A percentile compares a stretch with the other conserved stretches of the same genome.
Conservation (phyloP, 2,888 invertebrate species). For the Melanchra persicariae region DNA sequence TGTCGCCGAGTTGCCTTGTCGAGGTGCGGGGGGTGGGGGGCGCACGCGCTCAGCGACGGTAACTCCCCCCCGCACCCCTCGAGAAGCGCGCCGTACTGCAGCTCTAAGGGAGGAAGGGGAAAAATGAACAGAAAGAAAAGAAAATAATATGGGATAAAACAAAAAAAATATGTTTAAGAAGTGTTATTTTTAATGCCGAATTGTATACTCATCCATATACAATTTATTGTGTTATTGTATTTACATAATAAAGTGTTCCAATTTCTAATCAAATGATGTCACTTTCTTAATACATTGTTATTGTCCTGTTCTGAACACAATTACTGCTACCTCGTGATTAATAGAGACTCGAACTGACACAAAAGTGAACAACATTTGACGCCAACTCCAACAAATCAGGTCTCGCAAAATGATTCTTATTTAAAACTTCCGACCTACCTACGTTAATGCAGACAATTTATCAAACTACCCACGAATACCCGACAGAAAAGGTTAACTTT, state of each 20-base stretch:
- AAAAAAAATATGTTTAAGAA: background rate
- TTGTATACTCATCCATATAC: no score
- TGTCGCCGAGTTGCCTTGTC: slow-evolving; percentile 91
- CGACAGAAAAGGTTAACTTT: slow-evolving; percentile 60
- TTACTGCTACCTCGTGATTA: slow-evolving; percentile 2
- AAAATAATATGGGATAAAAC: slow-evolving; percentile 67
- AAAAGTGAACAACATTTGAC: slow-evolving; percentile 18
- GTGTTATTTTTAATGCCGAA: no score
- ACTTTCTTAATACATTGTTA: slow-evolving; percentile 8
- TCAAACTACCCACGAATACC: slow-evolving; percentile 65
- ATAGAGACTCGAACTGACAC: slow-evolving; percentile 21
- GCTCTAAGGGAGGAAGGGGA: slow-evolving; percentile 82
- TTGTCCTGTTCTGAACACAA: background rate
- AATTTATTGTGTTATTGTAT: no score
- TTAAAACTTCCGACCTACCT: slow-evolving; percentile 53
- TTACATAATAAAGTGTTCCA: background rate
- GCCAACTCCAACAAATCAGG: slow-evolving; percentile 19
- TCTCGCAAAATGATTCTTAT: slow-evolving; percentile 25
- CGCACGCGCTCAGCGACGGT: slow-evolving; percentile 86
- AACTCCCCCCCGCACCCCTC: slow-evolving; percentile 91
- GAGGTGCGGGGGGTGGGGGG: slow-evolving; percentile 88
- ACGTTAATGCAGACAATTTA: slow-evolving; percentile 53
- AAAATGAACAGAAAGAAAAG: slow-evolving; percentile 59
- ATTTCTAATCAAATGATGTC: slow-evolving; percentile 20
- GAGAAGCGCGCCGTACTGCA: slow-evolving; percentile 90